A percentile compares a stretch with the other conserved stretches of the same genome.
Conservation (phyloP, 2,113 vertebrate genomes). For the Barnardius zonarius region DNA sequence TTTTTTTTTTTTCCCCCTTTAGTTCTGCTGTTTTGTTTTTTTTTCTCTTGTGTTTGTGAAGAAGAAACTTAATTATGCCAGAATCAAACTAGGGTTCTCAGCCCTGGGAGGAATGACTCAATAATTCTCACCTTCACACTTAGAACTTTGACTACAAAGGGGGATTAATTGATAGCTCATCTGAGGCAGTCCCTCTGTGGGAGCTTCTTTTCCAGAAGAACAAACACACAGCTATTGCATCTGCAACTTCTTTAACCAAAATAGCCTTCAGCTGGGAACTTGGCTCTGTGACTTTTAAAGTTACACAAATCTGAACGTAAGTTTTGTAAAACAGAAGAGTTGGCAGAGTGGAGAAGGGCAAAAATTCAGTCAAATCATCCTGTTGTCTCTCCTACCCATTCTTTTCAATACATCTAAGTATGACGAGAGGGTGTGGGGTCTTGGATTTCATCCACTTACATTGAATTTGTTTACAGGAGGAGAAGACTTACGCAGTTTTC, state of each 20-base stretch:
- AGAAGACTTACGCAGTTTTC: neutral
- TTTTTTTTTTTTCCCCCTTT: neutral
- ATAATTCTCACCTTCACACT: slow-evolving; percentile 44
- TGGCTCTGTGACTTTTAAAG: neutral
- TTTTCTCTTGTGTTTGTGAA: neutral
- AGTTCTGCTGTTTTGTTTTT: slow-evolving; percentile 26
- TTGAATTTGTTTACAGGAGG: neutral
- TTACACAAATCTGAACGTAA: neutral
- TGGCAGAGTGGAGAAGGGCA: neutral
- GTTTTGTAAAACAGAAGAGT: neutral
- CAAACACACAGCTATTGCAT: neutral
- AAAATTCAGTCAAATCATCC: neutral
- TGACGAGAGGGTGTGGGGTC: neutral
- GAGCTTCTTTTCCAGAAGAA: neutral
- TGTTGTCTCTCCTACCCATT: neutral
- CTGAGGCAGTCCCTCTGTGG: neutral
- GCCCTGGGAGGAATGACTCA: slow-evolving; percentile 32
- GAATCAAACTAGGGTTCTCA: slow-evolving; percentile 15
- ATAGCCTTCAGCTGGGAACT: neutral
- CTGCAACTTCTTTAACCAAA: neutral
- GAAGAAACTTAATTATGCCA: slow-evolving; percentile 18
- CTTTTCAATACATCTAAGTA: neutral
- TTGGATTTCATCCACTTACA: neutral
- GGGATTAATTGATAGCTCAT: slow-evolving; percentile 28
- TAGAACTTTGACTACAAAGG: slow-evolving; percentile 13